Conservation (phyloP, 2,888 invertebrate genomes). For the Chrysopilus asiliformis region DNA sequence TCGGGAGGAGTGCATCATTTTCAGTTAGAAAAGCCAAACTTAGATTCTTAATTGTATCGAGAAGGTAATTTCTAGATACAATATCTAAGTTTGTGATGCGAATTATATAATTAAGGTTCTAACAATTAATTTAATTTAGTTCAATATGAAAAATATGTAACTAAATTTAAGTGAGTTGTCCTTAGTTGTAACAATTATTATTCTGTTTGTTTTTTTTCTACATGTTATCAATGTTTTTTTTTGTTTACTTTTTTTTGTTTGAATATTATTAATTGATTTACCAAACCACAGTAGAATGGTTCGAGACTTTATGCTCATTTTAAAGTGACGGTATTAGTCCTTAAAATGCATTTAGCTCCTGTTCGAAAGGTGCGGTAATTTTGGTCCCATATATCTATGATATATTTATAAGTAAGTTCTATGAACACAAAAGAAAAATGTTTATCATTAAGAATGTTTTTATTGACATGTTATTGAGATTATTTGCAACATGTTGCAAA, state of each 20-base stretch:
- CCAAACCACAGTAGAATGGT: slow-evolving; percentile 17
- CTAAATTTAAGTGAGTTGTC: neutral
- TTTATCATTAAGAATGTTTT: too few species aligned
- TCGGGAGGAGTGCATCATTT: slow-evolving; percentile 1
- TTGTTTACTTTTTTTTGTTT: slow-evolving; percentile 17
- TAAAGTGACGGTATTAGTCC: neutral
- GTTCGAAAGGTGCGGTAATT: slow-evolving; percentile 48
- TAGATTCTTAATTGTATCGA: neutral
- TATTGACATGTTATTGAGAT: too few species aligned
- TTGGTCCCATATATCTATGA: slow-evolving; percentile 97
- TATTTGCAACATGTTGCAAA: too few species aligned
- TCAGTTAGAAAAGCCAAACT: slow-evolving; percentile 9
- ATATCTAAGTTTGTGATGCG: neutral
- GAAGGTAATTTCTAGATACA: slow-evolving; percentile 1
- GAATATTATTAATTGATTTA: slow-evolving; percentile 18
- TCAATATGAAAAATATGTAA: neutral
- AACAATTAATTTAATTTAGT: neutral
- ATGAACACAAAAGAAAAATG: slow-evolving; percentile 50
- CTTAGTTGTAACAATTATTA: slow-evolving; percentile 1
- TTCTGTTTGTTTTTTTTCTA: slow-evolving; percentile 3
- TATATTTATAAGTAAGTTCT: slow-evolving; percentile 93
- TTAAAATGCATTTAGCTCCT: too few species aligned
- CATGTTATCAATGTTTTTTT: slow-evolving; percentile 5
- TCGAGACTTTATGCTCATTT: slow-evolving; percentile 8
- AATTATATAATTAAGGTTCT: neutral